Percentiles rank a stretch among this genome's conserved stretches.
phyloP scores from a whole-genome alignment of 2,888 invertebrate genomes.

The Tanypteryx hageni region DNA sequence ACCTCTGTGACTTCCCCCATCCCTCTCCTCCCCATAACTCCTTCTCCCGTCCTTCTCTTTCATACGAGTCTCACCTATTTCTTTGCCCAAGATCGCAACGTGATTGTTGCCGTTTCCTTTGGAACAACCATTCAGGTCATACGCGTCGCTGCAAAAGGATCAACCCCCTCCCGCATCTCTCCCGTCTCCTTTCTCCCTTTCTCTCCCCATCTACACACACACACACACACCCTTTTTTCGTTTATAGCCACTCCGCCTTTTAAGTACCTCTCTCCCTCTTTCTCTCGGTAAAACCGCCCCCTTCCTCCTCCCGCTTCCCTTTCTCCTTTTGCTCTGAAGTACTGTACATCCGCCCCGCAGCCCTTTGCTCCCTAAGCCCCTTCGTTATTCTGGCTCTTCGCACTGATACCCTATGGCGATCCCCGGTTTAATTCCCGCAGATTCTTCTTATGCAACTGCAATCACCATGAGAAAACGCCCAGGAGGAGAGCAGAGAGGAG shows the following conservation, averaged over 20 bases:
- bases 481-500: neutral
- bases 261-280: neutral
- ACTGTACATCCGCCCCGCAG: constrained; percentile 8
- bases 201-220: neutral
- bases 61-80: constrained; percentile 27
- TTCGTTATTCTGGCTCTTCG: constrained; percentile 28
- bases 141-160: constrained; percentile 56
- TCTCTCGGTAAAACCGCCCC: neutral
- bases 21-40: neutral
- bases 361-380: constrained; percentile 1
- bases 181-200: neutral
- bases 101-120: constrained; percentile 47
- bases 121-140: constrained; percentile 59
- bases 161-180: neutral
- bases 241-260: neutral
- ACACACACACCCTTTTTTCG: neutral
- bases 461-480: constrained; percentile 44
- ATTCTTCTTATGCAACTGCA: constrained; percentile 50
- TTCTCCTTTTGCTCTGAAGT: neutral
- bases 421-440: constrained; percentile 42
- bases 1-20: neutral
- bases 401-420: constrained; percentile 38
- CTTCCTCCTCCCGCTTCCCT: neutral
- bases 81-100: constrained; percentile 36
- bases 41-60: neutral